Evolutionary conservation across 2,797 vertebrate species (phyloP), one percentile per base, ranked within the genome.

Genomic region (Coilia nasus): DNA sequence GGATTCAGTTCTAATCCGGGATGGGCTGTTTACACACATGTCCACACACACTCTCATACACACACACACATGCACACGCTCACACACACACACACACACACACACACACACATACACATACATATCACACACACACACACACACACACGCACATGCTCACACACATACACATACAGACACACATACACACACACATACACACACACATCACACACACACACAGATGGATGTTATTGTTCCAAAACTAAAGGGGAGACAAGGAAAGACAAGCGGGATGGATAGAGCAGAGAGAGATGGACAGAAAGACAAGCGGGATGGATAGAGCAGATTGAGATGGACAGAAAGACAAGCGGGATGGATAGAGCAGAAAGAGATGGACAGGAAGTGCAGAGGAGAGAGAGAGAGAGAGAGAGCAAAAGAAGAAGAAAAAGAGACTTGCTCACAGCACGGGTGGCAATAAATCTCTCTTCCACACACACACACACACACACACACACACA

Each of bases 371-470:
- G 62, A 82, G 57, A 75, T 81, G 78, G 41, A 46, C 56, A 82
- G 47, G 23, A 44, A 59, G 31, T 17, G 21, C 19, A 56, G 31
- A 41, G 67, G 82, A 84, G 57, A 57, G 35, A 25, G 82, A 78
- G 6, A 17, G 81, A 47, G 46, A 47, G 47, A 59, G 62, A 25
- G 81, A 83, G 82, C 81, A 56, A 81, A 80, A 88, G 85, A 86
- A 81, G 85, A 56, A 56, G 23, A 75, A 83, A 83, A 88, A 87
- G 82, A 89, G 83, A 92, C 60, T 62, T 87, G 90, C 94, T 96
- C 88, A 91, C 96, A 95, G 96, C 95, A 95, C 94, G 91, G 94
- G 90, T 95, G 94, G 94, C 93, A 95, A 98, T 98, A 98, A 98
- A 99, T 99, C 97, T 97, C 96, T 4, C 59, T n/a, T 19, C 0